Evolutionary conservation across 2,888 invertebrate genomes (phyloP).

Genomic region (Tenthredo notha): DNA sequence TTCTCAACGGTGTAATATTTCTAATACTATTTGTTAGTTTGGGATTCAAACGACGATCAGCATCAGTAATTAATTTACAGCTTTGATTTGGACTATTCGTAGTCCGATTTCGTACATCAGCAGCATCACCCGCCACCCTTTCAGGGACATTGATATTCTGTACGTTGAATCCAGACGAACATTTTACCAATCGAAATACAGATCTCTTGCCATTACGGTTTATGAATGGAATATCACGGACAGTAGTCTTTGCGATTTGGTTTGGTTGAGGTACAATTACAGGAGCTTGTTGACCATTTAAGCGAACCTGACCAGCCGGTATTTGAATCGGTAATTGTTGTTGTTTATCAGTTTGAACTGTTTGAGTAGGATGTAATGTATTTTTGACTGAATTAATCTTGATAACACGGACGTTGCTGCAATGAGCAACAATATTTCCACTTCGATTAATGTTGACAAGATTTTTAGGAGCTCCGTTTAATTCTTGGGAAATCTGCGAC

Average conservation of each 20-base stretch:
- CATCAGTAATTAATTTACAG: not conserved
- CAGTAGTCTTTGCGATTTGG: not conserved
- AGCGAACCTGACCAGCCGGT: not conserved
- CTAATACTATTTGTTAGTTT: not conserved
- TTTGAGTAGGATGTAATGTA: not conserved
- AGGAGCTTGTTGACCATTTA: not conserved
- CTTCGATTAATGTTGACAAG: not conserved
- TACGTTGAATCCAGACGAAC: not conserved
- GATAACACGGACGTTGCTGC: not conserved
- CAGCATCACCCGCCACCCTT: not conserved
- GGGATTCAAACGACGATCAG: not conserved
- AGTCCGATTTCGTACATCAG: not conserved
- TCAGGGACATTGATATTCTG: not conserved
- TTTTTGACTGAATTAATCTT: not conserved
- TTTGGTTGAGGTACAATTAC: not conserved
- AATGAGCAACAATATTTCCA: not conserved
- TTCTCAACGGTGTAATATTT: not conserved
- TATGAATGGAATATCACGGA: not conserved
- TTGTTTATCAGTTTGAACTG: not conserved
- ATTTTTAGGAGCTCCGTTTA: not conserved
- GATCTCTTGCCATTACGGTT: not conserved
- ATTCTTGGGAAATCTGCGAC: not conserved
- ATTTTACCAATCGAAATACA: not conserved
- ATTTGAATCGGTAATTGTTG: not conserved
- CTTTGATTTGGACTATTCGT: not conserved